Evolutionary conservation across 2,888 invertebrate species (phyloP).

Genomic region (Gisinianus flammeolus): DNA sequence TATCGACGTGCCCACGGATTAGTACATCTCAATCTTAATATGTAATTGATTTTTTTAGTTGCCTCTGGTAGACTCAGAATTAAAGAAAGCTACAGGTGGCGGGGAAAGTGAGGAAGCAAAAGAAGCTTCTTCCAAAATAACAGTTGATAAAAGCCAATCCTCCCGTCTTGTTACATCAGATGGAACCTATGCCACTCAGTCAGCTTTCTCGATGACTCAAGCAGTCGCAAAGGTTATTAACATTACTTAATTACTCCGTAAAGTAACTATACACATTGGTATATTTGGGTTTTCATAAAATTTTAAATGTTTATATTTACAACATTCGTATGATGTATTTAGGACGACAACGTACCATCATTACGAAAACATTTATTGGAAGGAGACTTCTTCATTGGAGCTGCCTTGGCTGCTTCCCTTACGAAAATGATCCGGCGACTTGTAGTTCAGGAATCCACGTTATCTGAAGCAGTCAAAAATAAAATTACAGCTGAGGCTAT

Average conservation of each 20-base stretch:
- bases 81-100: constrained; percentile 76
- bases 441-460: constrained; percentile 57
- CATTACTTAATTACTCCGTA: too few species aligned
- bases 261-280: too few species aligned
- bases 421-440: constrained; percentile 84
- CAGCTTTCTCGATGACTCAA: constrained; percentile 80
- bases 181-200: constrained; percentile 98
- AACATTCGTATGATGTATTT: background rate
- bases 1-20: too few species aligned
- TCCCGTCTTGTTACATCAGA: constrained; percentile 86
- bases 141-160: constrained; percentile 41
- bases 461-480: constrained; percentile 62
- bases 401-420: constrained; percentile 87
- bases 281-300: background rate
- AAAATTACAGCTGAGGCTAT: constrained; percentile 81
- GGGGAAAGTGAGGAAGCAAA: constrained; percentile 68
- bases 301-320: background rate
- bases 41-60: constrained; percentile 61
- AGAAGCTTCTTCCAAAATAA: constrained; percentile 52
- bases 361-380: constrained; percentile 87
- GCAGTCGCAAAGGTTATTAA: constrained; percentile 51
- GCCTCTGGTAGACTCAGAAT: constrained; percentile 69
- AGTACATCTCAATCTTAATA: background rate
- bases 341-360: constrained; percentile 73
- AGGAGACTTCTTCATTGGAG: constrained; percentile 95